Evolutionary conservation across 1,140 invertebrate species (phyloP).

Genomic region (Drosophila kikkawai): DNA sequence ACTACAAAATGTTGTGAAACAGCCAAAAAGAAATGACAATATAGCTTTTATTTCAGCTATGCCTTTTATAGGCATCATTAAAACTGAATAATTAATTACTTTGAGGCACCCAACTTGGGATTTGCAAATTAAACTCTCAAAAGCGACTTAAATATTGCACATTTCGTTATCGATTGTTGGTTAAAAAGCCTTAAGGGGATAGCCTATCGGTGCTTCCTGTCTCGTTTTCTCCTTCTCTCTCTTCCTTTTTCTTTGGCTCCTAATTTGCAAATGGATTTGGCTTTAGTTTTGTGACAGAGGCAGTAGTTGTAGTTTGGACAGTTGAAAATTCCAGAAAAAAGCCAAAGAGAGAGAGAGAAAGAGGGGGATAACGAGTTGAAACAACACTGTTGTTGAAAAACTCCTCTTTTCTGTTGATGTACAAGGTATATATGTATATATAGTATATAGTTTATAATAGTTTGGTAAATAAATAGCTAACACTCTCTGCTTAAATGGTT

Average conservation of each 20-base stretch:
- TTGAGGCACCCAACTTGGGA: background rate
- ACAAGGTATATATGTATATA: conserved; percentile 26
- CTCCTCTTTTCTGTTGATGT: conserved; percentile 20
- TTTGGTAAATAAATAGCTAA: conserved; percentile 57
- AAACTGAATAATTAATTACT: background rate
- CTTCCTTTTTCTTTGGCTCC: conserved; percentile 29
- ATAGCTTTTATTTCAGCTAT: background rate
- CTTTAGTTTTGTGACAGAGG: conserved; percentile 30
- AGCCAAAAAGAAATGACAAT: too few relatives aligned
- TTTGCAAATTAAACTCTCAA: background rate
- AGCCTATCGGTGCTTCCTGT: background rate
- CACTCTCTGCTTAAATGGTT: conserved; percentile 43
- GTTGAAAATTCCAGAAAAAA: conserved; percentile 6
- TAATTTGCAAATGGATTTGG: conserved; percentile 1
- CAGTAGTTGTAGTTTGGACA: conserved; percentile 54
- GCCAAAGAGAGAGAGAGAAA: background rate
- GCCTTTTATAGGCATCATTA: background rate
- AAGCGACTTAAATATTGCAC: conserved; percentile 1
- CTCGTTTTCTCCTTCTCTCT: background rate
- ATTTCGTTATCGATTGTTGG: conserved; percentile 2
- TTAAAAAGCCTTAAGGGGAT: background rate
- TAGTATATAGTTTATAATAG: conserved; percentile 26
- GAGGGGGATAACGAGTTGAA: background rate
- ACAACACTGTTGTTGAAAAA: conserved; percentile 9
- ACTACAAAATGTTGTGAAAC: background rate